Percentiles rank a stretch among this genome's conserved stretches.
Evolutionary conservation across 2,113 vertebrate species (phyloP).

Genomic region (Pithys albifrons): DNA sequence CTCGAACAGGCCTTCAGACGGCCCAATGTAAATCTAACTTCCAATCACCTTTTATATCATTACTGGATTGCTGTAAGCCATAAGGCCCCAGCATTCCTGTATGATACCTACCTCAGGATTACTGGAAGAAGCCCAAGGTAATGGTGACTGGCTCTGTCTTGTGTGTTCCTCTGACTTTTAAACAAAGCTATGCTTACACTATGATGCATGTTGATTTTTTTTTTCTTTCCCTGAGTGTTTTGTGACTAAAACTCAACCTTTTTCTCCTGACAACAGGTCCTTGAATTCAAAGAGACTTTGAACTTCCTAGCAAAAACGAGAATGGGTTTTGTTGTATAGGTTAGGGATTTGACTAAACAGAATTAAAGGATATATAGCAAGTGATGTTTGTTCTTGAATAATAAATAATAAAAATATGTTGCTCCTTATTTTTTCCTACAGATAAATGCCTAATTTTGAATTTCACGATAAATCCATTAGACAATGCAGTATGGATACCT

Average conservation of each 20-base stretch:
- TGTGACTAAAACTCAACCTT: slow-evolving; percentile 48
- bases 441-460: slow-evolving; percentile 74
- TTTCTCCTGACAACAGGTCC: slow-evolving; percentile 65
- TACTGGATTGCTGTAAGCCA: slow-evolving; percentile 99
- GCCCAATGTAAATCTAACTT: slow-evolving; percentile 99
- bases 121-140: slow-evolving; percentile 99
- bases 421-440: slow-evolving; percentile 86
- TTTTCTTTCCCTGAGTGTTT: slow-evolving; percentile 28
- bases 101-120: slow-evolving; percentile 99
- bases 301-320: slow-evolving; percentile 40
- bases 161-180: slow-evolving; percentile 77
- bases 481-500: slow-evolving; percentile 84
- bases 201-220: slow-evolving; percentile 55
- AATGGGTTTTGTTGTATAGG: slow-evolving; percentile 38
- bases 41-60: slow-evolving; percentile 99
- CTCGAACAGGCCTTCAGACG: slow-evolving; percentile 99
- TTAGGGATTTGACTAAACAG: slow-evolving; percentile 46
- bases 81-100: slow-evolving; percentile 98
- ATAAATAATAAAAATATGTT: slow-evolving; percentile 66
- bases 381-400: slow-evolving; percentile 35
- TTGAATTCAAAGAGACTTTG: slow-evolving; percentile 58
- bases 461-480: slow-evolving; percentile 88
- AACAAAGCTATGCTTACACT: slow-evolving; percentile 63
- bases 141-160: slow-evolving; percentile 81
- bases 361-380: slow-evolving; percentile 40